A percentile compares a stretch with the other conserved stretches of the same genome.
Evolutionary conservation across 2,888 invertebrate species (phyloP).

Genomic region (Dicranocentrus wangi): DNA sequence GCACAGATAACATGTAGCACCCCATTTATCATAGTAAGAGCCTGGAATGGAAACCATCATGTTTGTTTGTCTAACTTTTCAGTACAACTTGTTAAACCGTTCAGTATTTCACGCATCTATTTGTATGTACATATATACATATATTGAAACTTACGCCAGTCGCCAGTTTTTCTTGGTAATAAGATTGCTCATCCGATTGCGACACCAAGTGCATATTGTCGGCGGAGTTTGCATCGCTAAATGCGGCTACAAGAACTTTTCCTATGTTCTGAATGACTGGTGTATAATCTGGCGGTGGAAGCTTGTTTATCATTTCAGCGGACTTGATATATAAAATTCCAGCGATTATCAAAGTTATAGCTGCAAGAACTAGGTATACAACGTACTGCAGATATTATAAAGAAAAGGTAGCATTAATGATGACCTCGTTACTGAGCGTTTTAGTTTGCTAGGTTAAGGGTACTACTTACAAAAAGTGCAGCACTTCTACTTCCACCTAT

Average conservation of each 20-base stretch:
- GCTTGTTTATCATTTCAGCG: neutral
- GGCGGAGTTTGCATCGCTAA: neutral
- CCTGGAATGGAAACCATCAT: neutral
- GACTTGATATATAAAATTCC: slow-evolving; percentile 13
- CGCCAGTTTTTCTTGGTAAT: slow-evolving; percentile 7
- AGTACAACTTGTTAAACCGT: neutral
- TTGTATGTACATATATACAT: too few relatives aligned
- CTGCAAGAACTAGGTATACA: neutral
- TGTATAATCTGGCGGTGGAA: neutral
- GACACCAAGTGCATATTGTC: neutral
- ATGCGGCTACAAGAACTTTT: neutral
- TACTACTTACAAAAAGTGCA: neutral
- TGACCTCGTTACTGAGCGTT: neutral
- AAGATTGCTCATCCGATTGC: neutral
- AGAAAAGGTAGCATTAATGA: neutral
- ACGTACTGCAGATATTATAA: slow-evolving; percentile 1
- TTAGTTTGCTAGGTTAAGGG: neutral
- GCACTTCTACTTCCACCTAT: neutral
- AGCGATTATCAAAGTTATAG: neutral
- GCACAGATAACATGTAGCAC: neutral
- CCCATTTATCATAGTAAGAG: neutral
- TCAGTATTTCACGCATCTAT: too few relatives aligned
- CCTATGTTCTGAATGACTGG: neutral
- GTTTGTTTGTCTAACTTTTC: neutral
- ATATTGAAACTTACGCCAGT: slow-evolving; percentile 1